These are phyloP conservation scores for Sylvia borin DNA, from an alignment of 2,797 vertebrate species.

Conservation along the genomic window DNA sequence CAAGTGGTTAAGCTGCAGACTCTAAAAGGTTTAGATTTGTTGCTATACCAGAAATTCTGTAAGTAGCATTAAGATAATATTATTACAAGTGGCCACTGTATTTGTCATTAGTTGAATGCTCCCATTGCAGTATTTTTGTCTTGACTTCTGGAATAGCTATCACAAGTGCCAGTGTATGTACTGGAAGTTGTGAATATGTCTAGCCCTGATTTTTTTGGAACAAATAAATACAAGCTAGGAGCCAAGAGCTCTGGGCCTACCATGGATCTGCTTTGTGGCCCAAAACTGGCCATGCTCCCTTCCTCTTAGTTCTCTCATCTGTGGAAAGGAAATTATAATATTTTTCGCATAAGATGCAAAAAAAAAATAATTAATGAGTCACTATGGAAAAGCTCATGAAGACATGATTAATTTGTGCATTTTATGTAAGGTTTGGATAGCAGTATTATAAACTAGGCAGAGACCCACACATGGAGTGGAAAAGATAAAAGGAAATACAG, in stretches of 20 bases:
- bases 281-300: neutral
- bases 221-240: neutral
- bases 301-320: neutral
- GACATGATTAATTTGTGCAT: slow-evolving; percentile 30
- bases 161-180: neutral
- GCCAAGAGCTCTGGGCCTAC: neutral
- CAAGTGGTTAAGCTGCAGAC: neutral
- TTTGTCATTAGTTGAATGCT: neutral
- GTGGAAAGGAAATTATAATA: neutral
- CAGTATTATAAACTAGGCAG: slow-evolving; percentile 9
- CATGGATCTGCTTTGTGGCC: neutral
- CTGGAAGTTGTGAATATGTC: neutral
- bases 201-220: neutral
- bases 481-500: neutral
- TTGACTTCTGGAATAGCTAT: neutral
- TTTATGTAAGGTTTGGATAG: neutral
- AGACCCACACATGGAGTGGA: neutral
- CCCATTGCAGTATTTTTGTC: neutral
- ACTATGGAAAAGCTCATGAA: slow-evolving; percentile 16
- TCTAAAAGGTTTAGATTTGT: neutral
- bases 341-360: neutral
- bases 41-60: neutral
- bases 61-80: neutral
- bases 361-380: slow-evolving; percentile 46
- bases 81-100: neutral